Conservation (phyloP, 2,888 invertebrate species). For the Leptopilina myrica region DNA sequence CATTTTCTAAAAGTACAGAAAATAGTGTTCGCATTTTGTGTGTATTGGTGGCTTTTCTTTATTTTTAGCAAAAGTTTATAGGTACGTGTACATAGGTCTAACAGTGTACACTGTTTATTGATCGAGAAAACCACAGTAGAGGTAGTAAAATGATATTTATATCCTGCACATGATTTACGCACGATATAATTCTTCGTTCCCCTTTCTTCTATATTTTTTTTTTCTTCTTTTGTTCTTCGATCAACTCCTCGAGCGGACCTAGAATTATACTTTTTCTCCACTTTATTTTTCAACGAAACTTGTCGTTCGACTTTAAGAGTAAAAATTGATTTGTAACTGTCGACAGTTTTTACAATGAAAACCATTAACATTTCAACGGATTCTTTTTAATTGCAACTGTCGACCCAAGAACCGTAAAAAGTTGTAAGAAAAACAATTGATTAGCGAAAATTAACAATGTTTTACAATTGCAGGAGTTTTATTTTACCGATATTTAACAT, state of each 20-base stretch:
- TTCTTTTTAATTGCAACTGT: too few species aligned
- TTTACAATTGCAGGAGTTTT: too few species aligned
- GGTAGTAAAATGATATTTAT: slow-evolving; percentile 36
- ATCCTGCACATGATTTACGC: slow-evolving; percentile 51
- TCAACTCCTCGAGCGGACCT: slow-evolving; percentile 1
- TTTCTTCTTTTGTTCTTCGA: background rate
- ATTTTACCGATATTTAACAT: too few species aligned
- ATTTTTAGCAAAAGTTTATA: slow-evolving; percentile 15
- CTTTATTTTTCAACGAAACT: slow-evolving; percentile 7
- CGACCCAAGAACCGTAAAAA: too few species aligned
- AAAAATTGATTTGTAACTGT: too few species aligned
- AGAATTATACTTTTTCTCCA: background rate
- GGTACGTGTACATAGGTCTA: slow-evolving; percentile 7
- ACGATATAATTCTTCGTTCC: slow-evolving; percentile 52
- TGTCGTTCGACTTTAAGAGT: background rate
- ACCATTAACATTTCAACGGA: too few species aligned
- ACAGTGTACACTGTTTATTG: background rate
- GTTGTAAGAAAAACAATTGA: too few species aligned
- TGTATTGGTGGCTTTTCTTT: slow-evolving; percentile 32
- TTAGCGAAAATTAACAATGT: too few species aligned
- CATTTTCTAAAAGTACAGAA: slow-evolving; percentile 45
- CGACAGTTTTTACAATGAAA: too few species aligned
- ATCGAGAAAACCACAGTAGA: slow-evolving; percentile 5
- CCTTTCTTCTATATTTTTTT: slow-evolving; percentile 44
- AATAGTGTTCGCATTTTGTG: slow-evolving; percentile 14